These are phyloP conservation scores for Rhagoletis zephyria DNA, from an alignment of 1,140 invertebrate genomes.

Conservation along the genomic window DNA sequence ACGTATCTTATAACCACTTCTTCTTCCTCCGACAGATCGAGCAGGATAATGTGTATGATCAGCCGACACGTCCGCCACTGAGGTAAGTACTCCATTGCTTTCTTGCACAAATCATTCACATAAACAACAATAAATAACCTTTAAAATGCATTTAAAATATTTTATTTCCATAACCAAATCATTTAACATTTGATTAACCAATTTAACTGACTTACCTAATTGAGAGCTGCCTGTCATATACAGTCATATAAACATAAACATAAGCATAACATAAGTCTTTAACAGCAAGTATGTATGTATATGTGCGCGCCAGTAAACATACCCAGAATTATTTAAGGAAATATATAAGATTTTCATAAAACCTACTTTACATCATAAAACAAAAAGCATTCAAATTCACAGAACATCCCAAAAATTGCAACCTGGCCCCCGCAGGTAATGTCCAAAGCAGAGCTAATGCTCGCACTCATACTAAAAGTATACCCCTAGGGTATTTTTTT, in stretches of 20 bases:
- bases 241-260: background rate
- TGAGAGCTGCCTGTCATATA: slow-evolving; percentile 46
- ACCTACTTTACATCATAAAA: background rate
- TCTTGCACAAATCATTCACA: slow-evolving; percentile 50
- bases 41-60: slow-evolving; percentile 69
- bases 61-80: slow-evolving; percentile 70
- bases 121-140: slow-evolving; percentile 46
- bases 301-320: background rate
- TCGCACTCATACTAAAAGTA: background rate
- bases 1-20: too few species aligned
- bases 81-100: slow-evolving; percentile 69
- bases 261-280: background rate
- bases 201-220: slow-evolving; percentile 29
- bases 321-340: background rate
- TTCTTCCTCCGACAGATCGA: slow-evolving; percentile 63
- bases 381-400: background rate
- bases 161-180: slow-evolving; percentile 27
- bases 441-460: background rate
- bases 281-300: background rate
- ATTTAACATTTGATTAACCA: slow-evolving; percentile 27
- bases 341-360: background rate
- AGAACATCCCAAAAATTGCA: background rate
- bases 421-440: background rate
- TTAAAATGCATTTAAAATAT: slow-evolving; percentile 12
- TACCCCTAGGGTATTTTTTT: background rate